Conservation (phyloP, 2,797 vertebrate species). For the Tarsius wallacei region DNA sequence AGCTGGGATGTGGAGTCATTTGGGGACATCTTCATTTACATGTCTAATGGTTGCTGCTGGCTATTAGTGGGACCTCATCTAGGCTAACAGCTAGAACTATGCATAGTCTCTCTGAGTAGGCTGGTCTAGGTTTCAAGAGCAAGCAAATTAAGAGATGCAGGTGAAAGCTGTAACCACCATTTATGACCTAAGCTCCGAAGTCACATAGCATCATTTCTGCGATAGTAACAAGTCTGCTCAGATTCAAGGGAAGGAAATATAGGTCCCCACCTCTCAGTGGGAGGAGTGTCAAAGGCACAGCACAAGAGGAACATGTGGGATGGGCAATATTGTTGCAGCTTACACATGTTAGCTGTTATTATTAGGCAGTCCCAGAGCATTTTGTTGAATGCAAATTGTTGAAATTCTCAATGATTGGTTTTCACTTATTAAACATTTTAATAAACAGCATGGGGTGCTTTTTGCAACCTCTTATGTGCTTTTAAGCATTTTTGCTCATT, state of each 20-base stretch:
- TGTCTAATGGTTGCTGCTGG: background rate
- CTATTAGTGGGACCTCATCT: background rate
- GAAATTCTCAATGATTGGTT: constrained; percentile 54
- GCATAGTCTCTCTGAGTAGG: background rate
- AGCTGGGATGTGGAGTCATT: background rate
- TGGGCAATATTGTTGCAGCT: background rate
- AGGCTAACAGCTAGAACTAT: background rate
- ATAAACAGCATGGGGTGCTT: background rate
- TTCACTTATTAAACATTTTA: constrained; percentile 54
- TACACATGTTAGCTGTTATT: background rate
- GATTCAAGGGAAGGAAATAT: background rate
- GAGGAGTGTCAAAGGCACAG: background rate
- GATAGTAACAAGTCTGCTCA: background rate
- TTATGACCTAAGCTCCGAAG: constrained; percentile 9
- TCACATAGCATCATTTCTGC: background rate
- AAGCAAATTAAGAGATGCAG: constrained; percentile 44
- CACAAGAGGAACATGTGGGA: background rate
- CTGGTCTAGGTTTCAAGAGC: background rate
- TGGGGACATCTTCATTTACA: background rate
- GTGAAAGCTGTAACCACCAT: background rate
- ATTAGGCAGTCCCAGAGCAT: constrained; percentile 4
- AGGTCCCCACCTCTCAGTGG: background rate
- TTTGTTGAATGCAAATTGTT: constrained; percentile 45
- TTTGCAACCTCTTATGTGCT: constrained; percentile 33
- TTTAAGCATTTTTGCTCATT: constrained; percentile 56